Conservation (phyloP, 53 echinoderm and acorn worm species). For the Hippasteria phrygiana region DNA sequence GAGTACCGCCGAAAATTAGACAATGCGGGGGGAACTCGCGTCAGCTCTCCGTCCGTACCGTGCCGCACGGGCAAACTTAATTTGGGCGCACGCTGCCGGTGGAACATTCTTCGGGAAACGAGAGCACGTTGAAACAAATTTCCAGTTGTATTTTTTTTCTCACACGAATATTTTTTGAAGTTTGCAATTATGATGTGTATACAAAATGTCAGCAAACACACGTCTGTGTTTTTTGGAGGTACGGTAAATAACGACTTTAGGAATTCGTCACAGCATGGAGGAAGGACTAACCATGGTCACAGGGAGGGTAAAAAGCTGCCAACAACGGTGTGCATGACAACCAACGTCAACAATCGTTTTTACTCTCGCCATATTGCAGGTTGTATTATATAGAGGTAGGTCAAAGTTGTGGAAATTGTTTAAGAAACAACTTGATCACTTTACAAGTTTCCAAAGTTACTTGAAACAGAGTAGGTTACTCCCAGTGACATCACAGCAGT, state of each 20-base stretch:
- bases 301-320: too few species aligned
- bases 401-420: too few species aligned
- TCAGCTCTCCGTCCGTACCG: not conserved
- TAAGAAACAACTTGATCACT: too few species aligned
- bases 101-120: not conserved
- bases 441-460: too few species aligned
- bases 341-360: too few species aligned
- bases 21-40: constrained; percentile 8
- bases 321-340: too few species aligned
- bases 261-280: not conserved
- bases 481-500: too few species aligned
- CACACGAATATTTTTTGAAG: constrained; percentile 1
- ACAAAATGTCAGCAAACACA: constrained; percentile 21
- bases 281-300: not conserved
- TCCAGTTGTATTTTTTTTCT: not conserved
- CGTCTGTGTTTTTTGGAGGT: not conserved
- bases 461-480: too few species aligned
- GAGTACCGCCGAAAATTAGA: constrained; percentile 63
- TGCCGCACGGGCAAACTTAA: constrained; percentile 51
- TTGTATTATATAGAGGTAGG: too few species aligned
- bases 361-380: too few species aligned
- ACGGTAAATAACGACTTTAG: not conserved
- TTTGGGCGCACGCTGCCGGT: constrained; percentile 6
- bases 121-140: not conserved
- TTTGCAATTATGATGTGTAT: constrained; percentile 4